Base-by-base conservation (phyloP, 2,797 vertebrate genomes). In the Xenopus petersii region DNA sequence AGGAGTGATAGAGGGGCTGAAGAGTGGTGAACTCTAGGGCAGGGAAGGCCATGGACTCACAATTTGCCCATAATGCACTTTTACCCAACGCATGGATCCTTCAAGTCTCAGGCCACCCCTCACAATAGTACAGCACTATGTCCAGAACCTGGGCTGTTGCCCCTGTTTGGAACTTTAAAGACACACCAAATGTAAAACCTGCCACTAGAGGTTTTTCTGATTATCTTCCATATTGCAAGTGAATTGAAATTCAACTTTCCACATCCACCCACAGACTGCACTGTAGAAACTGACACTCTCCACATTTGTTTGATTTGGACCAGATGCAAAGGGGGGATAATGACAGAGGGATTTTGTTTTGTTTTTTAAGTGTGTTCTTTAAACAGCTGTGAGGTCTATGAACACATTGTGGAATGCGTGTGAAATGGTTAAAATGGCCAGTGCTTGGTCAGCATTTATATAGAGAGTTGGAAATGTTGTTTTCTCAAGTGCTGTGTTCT, bases 201-300 rank as follows among this genome's bases (percentile, higher is more conserved):
- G 61, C 61, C 26, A 63, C 26, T 56, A 10, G 15, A 56, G 5
- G 5, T 42, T 56, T 56, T 56, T 1, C 61, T 36, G 61, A 36
- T 36, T 63, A 30, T 16, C 13, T 33, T 63, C 33, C 5, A 63
- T 6, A 70, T 54, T 70, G 70, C 60, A 56, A 42, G 36, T 75
- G 67, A 64, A 70, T 70, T 70, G 11, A 60, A 67, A 48, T 61
- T 62, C 64, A 75, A 58, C 67, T 75, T 64, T 75, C 74, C 74
- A 70, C 60, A 65, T 70, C 36, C 42, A 64, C 67, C 67, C 67
- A 59, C 74, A 75, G 51, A 70, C 51, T 58, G 48, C 36, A 51
- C 74, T 70, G 36, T 75, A 75, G 69, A 68, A 69, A 54, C 42
- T 56, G 62, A 70, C 61, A 64, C 48, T 64, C 64, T 75, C 74